Base-by-base conservation (phyloP, 2,888 invertebrate genomes). In the Drosophila kokeensis region DNA sequence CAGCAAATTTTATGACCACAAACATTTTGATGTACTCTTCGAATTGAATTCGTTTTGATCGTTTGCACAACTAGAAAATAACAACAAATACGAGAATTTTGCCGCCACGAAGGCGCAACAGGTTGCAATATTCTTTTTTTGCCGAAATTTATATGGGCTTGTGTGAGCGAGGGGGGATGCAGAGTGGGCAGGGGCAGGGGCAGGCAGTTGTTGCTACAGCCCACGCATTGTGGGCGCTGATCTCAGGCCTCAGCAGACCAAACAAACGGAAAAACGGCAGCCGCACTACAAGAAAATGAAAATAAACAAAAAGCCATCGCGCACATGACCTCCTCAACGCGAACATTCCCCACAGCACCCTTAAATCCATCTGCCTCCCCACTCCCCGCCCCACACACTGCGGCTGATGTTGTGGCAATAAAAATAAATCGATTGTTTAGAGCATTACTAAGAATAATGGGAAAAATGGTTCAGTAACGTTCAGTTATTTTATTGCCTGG, bases 21-120 rank as follows among this genome's bases (percentile, higher is more conserved):
- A 87, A 82, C 87, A 79, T 81, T 85, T 86, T 85, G 73, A 86
- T 89, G 70, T 79, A 82, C 88, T 83, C 65, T 53, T 45, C 61
- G 54, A 69, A 72, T 38, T 58, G 24, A 66, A 76, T 69, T 72
- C 48, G 55, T 74, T 67, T 70, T 67, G 55, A 77, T 66, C 58
- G 63, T 40, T 66, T 77, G 74, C 54, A 60, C 50, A 68, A 71
- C 58, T 57, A 65, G 10, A 55, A 54, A 58, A 57, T 18, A 61
- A 53, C 40, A 45, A 57, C 21, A 53, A 59, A 55, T 42, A 36
- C 42, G 52, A 55, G 40, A 69, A 74, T n/a, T n/a, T 59, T 69
- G 69, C 45, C 21, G 45, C 45, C 15, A 24, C 21, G 45, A 24
- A 15, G 79, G 60, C 68, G 83, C 77, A 87, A 87, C 86, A 87